These are phyloP conservation scores for Mizuhopecten yessoensis DNA, from an alignment of 1,140 invertebrate genomes.

Conservation along the genomic window DNA sequence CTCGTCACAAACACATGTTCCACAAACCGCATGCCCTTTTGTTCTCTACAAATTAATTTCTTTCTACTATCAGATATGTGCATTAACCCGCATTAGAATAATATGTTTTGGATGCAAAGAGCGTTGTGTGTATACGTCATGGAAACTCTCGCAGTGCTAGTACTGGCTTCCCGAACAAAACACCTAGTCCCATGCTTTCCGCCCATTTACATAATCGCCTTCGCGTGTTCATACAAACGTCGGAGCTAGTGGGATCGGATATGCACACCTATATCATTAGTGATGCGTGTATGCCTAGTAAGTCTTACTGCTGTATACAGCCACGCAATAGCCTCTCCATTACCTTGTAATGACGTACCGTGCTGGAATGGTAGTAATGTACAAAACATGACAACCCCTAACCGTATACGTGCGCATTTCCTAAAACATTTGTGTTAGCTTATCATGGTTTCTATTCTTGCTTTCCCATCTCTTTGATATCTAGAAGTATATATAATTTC, in stretches of 20 bases:
- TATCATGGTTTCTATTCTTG: too few species aligned
- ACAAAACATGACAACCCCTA: too few species aligned
- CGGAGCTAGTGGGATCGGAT: background rate
- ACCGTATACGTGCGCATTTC: too few species aligned
- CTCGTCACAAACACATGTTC: constrained; percentile 48
- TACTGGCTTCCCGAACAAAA: background rate
- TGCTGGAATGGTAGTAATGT: background rate
- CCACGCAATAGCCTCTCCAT: too few species aligned
- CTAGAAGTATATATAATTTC: too few species aligned
- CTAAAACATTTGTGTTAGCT: too few species aligned
- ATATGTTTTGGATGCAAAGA: constrained; percentile 41
- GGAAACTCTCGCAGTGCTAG: background rate
- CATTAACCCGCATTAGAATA: constrained; percentile 50
- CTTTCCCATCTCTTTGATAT: too few species aligned
- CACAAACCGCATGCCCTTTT: constrained; percentile 21
- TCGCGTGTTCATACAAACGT: constrained; percentile 28
- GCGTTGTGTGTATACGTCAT: constrained; percentile 17
- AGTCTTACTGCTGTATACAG: too few species aligned
- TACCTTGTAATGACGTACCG: background rate
- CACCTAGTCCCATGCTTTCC: background rate
- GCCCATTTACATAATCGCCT: constrained; percentile 13
- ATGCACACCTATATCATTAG: background rate
- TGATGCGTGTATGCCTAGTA: background rate
- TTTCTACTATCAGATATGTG: constrained; percentile 51
- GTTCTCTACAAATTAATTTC: constrained; percentile 51